Base-by-base conservation (phyloP, 35 echinoderm and acorn worm genomes). In the Anneissia japonica region DNA sequence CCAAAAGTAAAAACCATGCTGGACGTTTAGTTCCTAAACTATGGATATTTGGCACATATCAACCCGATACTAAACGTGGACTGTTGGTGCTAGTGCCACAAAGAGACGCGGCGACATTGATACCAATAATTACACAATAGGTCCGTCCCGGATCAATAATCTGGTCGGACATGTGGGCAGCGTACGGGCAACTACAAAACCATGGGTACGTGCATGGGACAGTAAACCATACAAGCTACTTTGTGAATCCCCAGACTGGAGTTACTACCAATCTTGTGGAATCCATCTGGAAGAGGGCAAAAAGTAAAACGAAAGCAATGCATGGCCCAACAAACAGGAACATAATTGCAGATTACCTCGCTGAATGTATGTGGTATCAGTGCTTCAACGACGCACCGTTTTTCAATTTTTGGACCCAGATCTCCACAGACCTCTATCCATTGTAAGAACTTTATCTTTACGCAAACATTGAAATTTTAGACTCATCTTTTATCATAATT, bases 81-180 rank as follows among this genome's bases (percentile, higher is more conserved):
- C 37, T 32, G 9, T 36, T 81, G 31, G 31, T 38, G 13, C 23
- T 33, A 32, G 23, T 73, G 32, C 82, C 10, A 64, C 41, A 23
- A 32, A 45, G 51, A 31, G 46, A 84, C 51, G 46, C 45, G 17
- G 82, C 51, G 3, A 84, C 82, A 0, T 38, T 84, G 5, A 45
- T 84, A 0, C 82, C 82, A 16, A 84, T 84, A 45, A 84, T 84
- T 26, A 26, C 51, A 10, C 82, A 84, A 26, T 34, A 33, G 34
- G 34, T 81, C 3, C 23, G 31, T n/a, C 79, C 79, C 12, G 79
- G 79, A 32, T 35, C 31, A n/a, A 81, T n/a, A 81, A 81, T 84
- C 23, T 55, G 82, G 82, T 51, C 82, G 4, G 82, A 84, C 82
- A 84, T 84, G 82, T 84, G 46, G 82, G 82, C 82, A 4, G 46